Evolutionary conservation across 1,140 invertebrate species (phyloP).

Genomic region (Metaphire vulgaris): DNA sequence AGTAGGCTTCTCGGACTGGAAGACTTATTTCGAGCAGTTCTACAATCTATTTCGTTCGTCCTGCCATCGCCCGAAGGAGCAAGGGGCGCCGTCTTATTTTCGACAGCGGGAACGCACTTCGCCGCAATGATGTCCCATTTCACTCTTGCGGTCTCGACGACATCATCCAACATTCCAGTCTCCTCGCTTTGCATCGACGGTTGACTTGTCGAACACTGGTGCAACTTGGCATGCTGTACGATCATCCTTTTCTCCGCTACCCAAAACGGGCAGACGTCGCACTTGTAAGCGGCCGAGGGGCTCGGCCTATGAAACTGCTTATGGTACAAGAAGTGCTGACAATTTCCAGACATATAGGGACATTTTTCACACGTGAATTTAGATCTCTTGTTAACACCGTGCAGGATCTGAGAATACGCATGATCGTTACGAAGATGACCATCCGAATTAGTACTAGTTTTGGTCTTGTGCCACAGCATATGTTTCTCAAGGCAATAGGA

Average conservation of each 20-base stretch:
- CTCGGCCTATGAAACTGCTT: conserved; percentile 73
- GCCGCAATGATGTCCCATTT: conserved; percentile 47
- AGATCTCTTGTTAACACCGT: not conserved
- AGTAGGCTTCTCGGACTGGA: conserved; percentile 24
- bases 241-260: conserved; percentile 71
- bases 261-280: conserved; percentile 71
- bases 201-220: not conserved
- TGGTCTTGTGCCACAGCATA: not conserved
- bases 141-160: conserved; percentile 43
- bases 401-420: not conserved
- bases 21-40: conserved; percentile 36
- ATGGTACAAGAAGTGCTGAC: conserved; percentile 66
- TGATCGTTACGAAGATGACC: not conserved
- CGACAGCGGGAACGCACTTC: conserved; percentile 27
- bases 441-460: not conserved
- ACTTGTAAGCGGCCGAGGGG: conserved; percentile 62
- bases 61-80: not conserved
- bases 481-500: not conserved
- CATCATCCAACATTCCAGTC: conserved; percentile 33
- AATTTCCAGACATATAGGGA: not conserved
- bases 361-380: not conserved
- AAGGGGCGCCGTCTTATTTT: not conserved
- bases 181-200: not conserved
- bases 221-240: conserved; percentile 63
- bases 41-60: not conserved